phyloP scores from a whole-genome alignment of 2,113 vertebrate species.

The Pampusana beccarii region DNA sequence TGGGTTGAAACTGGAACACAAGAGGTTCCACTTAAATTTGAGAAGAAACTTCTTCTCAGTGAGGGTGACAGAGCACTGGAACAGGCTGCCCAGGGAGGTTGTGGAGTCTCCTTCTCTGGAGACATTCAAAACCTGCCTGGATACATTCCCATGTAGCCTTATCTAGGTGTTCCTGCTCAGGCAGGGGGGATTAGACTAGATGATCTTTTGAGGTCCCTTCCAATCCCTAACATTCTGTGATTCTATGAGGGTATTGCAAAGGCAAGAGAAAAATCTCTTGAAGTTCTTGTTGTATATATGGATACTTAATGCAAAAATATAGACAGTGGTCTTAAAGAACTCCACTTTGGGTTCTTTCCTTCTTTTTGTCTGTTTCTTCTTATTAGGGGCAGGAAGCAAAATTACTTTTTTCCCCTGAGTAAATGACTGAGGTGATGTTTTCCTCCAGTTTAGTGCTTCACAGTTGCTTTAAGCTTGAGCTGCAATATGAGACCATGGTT shows the following conservation, averaged over 20 bases:
- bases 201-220: no score
- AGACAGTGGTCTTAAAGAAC: background rate
- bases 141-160: no score
- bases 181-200: no score
- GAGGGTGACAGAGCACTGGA: no score
- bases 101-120: no score
- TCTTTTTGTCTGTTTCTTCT: background rate
- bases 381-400: background rate
- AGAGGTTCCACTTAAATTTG: no score
- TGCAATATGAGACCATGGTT: background rate
- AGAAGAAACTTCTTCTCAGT: no score
- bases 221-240: no score
- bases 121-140: no score
- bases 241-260: background rate
- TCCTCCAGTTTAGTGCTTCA: background rate
- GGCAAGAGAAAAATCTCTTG: background rate
- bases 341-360: background rate
- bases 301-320: background rate
- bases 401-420: background rate
- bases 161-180: no score
- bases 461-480: background rate
- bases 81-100: no score
- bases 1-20: no score
- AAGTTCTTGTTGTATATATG: background rate
- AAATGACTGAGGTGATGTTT: background rate